These are phyloP conservation scores for Aurelia aurita complex sp. Pacific DNA, from an alignment of 30 jellyfish, hydroid and myxozoan genomes.

Conservation along the genomic window DNA sequence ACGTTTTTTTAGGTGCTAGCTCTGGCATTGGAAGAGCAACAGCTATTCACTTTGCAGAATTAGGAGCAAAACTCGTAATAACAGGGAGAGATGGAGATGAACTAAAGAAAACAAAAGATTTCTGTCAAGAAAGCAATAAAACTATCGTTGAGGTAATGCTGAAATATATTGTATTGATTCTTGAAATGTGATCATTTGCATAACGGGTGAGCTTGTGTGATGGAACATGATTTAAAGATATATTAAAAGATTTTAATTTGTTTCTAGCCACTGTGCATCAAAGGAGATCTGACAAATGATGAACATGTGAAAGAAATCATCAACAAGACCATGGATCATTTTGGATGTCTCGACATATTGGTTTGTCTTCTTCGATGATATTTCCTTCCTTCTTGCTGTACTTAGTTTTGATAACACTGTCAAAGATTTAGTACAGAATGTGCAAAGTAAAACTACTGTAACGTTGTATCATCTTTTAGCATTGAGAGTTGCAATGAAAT, in stretches of 20 bases:
- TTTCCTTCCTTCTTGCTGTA: too few relatives aligned
- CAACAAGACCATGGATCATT: slow-evolving; percentile 63
- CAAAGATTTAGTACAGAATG: too few relatives aligned
- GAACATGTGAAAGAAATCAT: slow-evolving; percentile 72
- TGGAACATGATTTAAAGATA: too few relatives aligned
- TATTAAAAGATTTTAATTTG: background rate
- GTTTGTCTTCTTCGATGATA: slow-evolving; percentile 13
- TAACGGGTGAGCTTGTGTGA: too few relatives aligned
- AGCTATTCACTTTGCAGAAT: slow-evolving; percentile 69
- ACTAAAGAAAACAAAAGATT: slow-evolving; percentile 34
- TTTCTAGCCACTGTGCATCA: slow-evolving; percentile 68
- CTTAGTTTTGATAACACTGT: too few relatives aligned
- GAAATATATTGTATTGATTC: too few relatives aligned
- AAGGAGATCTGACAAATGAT: slow-evolving; percentile 79
- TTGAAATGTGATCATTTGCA: too few relatives aligned
- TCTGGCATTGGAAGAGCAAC: slow-evolving; percentile 92
- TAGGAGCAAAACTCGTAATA: slow-evolving; percentile 81
- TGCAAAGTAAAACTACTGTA: too few relatives aligned
- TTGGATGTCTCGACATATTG: slow-evolving; percentile 67
- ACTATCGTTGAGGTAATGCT: slow-evolving; percentile 31
- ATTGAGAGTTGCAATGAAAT: too few relatives aligned
- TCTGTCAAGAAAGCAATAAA: slow-evolving; percentile 56
- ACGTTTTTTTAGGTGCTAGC: slow-evolving; percentile 88
- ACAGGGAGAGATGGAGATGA: slow-evolving; percentile 88
- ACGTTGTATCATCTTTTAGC: too few relatives aligned